Evolutionary conservation across 2,113 vertebrate genomes (phyloP).

Genomic region (Oreochromis niloticus): DNA sequence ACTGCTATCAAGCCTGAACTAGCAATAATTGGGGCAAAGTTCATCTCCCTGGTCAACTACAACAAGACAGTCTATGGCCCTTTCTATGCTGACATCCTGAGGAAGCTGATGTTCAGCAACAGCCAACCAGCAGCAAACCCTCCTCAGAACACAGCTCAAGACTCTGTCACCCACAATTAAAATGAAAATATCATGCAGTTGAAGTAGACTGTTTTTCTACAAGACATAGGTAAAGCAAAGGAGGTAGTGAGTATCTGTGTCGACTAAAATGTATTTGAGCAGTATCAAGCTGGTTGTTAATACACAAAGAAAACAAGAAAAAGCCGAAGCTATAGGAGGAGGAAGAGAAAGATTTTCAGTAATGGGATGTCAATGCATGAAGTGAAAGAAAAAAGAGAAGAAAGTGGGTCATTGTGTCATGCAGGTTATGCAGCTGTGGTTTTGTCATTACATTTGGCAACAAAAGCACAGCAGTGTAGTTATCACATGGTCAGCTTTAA

Average conservation of each 20-base stretch:
- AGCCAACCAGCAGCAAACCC: conserved; percentile 25
- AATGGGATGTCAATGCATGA: neutral
- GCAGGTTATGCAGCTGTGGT: neutral
- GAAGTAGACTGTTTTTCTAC: neutral
- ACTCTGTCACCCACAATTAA: conserved; percentile 38
- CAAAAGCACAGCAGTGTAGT: neutral
- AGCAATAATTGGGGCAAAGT: conserved; percentile 75
- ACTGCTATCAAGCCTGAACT: conserved; percentile 80
- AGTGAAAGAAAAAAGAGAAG: neutral
- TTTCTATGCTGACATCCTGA: conserved; percentile 88
- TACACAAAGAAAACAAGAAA: neutral
- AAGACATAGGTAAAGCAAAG: neutral
- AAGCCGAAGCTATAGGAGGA: neutral
- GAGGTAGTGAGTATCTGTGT: neutral
- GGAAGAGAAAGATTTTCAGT: neutral
- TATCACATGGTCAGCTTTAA: neutral
- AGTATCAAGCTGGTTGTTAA: neutral
- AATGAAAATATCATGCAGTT: neutral
- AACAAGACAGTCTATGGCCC: conserved; percentile 90
- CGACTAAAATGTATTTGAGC: neutral
- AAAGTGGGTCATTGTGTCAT: neutral
- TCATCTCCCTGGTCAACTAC: conserved; percentile 81
- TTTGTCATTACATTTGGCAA: neutral
- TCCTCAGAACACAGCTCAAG: conserved; percentile 27
- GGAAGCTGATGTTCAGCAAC: conserved; percentile 79